phyloP scores from a whole-genome alignment of 2,113 vertebrate species.

The Mus pahari region DNA sequence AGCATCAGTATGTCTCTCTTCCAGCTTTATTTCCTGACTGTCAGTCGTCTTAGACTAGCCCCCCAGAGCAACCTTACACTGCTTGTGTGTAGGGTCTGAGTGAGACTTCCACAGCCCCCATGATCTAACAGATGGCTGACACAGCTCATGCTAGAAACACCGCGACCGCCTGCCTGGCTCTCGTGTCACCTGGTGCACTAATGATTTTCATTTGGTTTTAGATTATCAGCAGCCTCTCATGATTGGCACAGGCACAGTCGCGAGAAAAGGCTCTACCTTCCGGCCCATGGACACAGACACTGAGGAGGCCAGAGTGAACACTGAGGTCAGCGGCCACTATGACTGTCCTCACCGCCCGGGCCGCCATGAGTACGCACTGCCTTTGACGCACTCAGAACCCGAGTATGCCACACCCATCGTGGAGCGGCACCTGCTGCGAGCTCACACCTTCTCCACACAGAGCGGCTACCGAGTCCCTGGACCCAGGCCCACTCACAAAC shows the following conservation, averaged over 20 bases:
- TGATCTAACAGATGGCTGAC: neutral
- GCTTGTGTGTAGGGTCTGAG: neutral
- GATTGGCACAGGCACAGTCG: constrained; percentile 90
- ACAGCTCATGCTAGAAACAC: neutral
- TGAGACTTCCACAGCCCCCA: neutral
- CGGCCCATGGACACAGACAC: constrained; percentile 89
- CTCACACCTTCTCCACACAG: constrained; percentile 84
- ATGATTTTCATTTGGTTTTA: constrained; percentile 68
- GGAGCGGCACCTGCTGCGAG: constrained; percentile 86
- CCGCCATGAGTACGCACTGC: constrained; percentile 90
- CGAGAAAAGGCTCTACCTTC: constrained; percentile 93
- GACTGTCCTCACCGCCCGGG: constrained; percentile 85
- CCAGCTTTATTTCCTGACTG: neutral
- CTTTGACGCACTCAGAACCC: constrained; percentile 88
- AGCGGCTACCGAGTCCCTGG: constrained; percentile 87
- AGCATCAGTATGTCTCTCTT: neutral
- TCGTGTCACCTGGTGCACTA: neutral
- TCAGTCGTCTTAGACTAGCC: neutral
- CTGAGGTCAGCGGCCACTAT: constrained; percentile 86
- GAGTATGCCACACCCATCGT: constrained; percentile 94
- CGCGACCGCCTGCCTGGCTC: neutral
- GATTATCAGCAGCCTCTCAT: constrained; percentile 93
- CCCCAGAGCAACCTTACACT: neutral
- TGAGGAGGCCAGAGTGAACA: constrained; percentile 67
- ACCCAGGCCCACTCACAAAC: constrained; percentile 77